phyloP scores from a whole-genome alignment of 2,113 vertebrate species.

The Phrynocephalus versicolor region DNA sequence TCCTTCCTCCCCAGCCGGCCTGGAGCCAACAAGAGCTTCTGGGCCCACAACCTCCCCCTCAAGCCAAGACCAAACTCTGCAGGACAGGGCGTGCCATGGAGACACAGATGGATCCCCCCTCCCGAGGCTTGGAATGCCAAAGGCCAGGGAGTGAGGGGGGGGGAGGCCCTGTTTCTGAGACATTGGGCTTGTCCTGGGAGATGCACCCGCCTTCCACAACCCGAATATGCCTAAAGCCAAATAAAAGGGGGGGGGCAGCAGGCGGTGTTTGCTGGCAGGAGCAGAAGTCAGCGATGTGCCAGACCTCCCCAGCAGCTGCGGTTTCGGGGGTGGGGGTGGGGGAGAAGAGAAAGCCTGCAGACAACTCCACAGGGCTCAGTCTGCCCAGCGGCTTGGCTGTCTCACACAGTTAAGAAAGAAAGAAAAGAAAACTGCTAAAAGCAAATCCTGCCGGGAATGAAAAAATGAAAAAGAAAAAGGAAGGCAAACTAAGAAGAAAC shows the following conservation, averaged over 20 bases:
- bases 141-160: fast-evolving
- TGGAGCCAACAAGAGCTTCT: constrained; percentile 3
- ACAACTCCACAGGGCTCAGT: constrained; percentile 22
- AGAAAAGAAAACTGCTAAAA: neutral
- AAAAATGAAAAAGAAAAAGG: neutral
- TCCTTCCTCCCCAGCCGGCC: fast-evolving
- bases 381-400: neutral
- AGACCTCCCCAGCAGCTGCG: constrained; percentile 60
- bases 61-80: neutral
- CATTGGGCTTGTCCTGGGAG: neutral
- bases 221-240: neutral
- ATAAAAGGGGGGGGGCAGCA: too few species aligned
- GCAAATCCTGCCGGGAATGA: fast-evolving
- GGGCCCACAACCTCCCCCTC: neutral
- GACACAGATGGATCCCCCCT: neutral
- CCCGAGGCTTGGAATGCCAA: neutral
- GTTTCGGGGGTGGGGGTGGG: constrained; percentile 37
- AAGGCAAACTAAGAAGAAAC: too few species aligned
- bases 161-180: neutral
- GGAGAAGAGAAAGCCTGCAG: constrained; percentile 12
- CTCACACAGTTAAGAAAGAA: neutral
- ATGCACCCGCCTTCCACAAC: neutral
- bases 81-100: neutral
- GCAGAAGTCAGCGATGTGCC: constrained; percentile 24
- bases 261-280: constrained; percentile 38